Percentiles rank a stretch among this genome's conserved stretches.
Evolutionary conservation across 2,888 invertebrate species (phyloP).

Genomic region (Ashinkailepas kermadecensis): DNA sequence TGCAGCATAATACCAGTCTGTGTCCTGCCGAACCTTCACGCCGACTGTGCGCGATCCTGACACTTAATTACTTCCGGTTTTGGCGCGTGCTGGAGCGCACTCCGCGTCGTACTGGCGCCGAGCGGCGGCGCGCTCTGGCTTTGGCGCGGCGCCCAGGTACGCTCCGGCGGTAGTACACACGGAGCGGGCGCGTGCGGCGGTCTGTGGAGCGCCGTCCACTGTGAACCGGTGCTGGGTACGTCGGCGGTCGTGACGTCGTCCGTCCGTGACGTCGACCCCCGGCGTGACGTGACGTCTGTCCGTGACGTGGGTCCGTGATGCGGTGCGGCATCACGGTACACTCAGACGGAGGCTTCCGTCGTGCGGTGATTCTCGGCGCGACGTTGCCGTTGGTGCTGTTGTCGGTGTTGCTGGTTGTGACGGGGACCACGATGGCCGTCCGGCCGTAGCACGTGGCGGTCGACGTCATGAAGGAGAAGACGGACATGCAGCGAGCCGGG

Average conservation of each 20-base stretch:
- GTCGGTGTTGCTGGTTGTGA: neutral
- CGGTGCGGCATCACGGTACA: too few species aligned
- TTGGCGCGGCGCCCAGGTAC: neutral
- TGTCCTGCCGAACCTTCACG: neutral
- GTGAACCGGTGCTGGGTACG: neutral
- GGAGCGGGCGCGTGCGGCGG: neutral
- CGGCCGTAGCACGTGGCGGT: neutral
- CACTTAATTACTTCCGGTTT: neutral
- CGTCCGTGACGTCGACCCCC: neutral
- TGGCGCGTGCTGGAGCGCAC: neutral
- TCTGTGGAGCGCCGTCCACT: neutral
- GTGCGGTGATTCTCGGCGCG: neutral
- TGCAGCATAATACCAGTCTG: neutral
- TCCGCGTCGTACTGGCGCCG: neutral
- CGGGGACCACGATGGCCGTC: neutral
- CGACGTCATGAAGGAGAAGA: conserved; percentile 1
- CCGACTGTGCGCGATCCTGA: neutral
- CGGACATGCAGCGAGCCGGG: neutral
- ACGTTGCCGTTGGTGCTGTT: neutral
- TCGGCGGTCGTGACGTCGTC: neutral
- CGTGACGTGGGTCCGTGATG: neutral
- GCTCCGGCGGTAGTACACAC: neutral
- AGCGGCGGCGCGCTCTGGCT: neutral
- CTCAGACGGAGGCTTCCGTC: neutral
- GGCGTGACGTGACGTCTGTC: neutral